These are phyloP conservation scores for Acropternis orthonyx DNA, from an alignment of 2,797 vertebrate species.

Conservation along the genomic window DNA sequence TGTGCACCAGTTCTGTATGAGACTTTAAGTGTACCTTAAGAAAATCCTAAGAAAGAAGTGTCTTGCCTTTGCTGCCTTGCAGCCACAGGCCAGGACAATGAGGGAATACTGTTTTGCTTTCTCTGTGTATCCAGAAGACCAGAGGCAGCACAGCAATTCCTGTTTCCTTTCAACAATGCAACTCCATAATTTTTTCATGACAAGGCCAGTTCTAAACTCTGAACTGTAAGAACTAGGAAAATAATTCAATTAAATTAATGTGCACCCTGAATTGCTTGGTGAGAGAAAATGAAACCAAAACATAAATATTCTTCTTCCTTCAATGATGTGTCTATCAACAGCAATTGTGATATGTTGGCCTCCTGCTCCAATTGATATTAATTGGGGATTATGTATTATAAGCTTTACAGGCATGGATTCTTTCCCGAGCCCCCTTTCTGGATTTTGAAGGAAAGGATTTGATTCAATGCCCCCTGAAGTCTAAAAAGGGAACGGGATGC, in stretches of 20 bases:
- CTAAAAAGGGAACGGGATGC: accelerated
- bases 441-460: background rate
- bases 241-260: background rate
- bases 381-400: background rate
- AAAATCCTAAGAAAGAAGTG: background rate
- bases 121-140: background rate
- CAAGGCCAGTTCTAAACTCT: background rate
- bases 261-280: background rate
- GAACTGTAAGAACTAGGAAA: background rate
- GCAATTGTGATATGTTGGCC: background rate
- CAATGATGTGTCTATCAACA: background rate
- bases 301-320: background rate
- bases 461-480: background rate
- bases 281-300: background rate
- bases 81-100: background rate
- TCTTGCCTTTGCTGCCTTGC: background rate
- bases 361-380: background rate
- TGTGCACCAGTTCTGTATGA: background rate
- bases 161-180: background rate
- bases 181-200: background rate
- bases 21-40: background rate
- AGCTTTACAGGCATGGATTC: background rate
- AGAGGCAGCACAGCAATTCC: background rate
- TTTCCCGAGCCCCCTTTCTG: background rate
- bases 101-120: background rate